phyloP scores from a whole-genome alignment of 2,888 invertebrate genomes.

The Resseliella maxima region DNA sequence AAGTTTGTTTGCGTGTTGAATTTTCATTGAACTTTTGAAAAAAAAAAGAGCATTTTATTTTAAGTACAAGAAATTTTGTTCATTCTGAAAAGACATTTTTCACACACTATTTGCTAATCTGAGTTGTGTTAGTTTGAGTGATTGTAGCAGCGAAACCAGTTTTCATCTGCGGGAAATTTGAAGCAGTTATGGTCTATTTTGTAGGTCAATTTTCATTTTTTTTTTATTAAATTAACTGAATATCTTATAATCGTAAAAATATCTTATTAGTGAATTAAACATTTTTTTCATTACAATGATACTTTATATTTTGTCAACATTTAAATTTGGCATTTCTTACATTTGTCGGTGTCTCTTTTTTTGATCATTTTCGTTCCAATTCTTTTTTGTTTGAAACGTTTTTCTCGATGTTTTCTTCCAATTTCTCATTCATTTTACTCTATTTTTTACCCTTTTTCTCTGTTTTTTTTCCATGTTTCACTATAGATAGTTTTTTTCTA shows the following conservation, averaged over 20 bases:
- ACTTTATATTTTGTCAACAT: too few species aligned
- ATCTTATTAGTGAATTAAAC: too few species aligned
- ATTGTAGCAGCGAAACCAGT: not conserved
- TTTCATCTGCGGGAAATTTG: not conserved
- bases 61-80: not conserved
- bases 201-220: slow-evolving; percentile 59
- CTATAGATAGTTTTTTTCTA: too few species aligned
- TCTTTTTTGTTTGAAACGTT: not conserved
- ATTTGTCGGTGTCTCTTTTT: too few species aligned
- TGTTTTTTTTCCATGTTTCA: too few species aligned
- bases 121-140: not conserved
- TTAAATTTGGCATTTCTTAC: too few species aligned
- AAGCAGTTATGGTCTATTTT: slow-evolving; percentile 59
- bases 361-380: too few species aligned
- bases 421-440: not conserved
- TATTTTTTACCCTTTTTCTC: too few species aligned
- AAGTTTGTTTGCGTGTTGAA: not conserved
- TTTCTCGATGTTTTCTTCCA: too few species aligned
- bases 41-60: not conserved
- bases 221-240: too few species aligned
- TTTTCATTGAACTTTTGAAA: not conserved
- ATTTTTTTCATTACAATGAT: too few species aligned
- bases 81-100: not conserved
- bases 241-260: too few species aligned
- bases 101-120: not conserved